A percentile compares a stretch with the other conserved stretches of the same genome.
Conservation (phyloP, 2,797 vertebrate genomes). For the Hozukius guyotensis region DNA sequence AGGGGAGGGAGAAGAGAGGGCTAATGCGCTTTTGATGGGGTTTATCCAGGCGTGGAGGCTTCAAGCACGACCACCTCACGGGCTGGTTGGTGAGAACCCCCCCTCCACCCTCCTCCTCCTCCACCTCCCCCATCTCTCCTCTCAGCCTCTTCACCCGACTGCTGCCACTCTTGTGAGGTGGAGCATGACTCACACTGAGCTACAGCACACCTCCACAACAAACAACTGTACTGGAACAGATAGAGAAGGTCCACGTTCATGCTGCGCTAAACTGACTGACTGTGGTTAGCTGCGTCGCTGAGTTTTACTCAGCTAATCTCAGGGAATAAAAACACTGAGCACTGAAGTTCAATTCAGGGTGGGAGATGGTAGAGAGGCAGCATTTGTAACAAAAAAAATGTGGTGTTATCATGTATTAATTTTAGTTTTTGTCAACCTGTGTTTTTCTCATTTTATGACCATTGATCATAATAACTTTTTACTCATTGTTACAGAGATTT, state of each 20-base stretch:
- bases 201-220: conserved; percentile 5
- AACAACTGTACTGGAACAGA: conserved; percentile 3
- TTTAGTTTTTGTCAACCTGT: not conserved
- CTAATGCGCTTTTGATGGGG: conserved; percentile 99
- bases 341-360: not conserved
- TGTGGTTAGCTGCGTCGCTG: not conserved
- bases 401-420: not conserved
- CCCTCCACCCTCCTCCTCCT: not conserved
- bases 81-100: conserved; percentile 67
- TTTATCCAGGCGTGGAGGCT: conserved; percentile 94
- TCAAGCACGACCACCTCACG: conserved; percentile 87
- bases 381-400: not conserved
- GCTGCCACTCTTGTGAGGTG: conserved; percentile 24
- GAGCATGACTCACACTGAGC: conserved; percentile 9
- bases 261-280: not conserved
- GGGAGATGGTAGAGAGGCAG: not conserved
- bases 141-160: conserved; percentile 15
- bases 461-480: not conserved
- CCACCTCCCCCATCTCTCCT: not conserved
- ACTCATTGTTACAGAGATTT: not conserved
- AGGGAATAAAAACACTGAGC: not conserved
- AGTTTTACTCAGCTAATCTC: not conserved
- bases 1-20: conserved; percentile 71
- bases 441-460: not conserved
- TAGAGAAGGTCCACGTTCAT: not conserved